Evolutionary conservation across 1,140 invertebrate genomes (phyloP).

Genomic region (Sitobion miscanthi): DNA sequence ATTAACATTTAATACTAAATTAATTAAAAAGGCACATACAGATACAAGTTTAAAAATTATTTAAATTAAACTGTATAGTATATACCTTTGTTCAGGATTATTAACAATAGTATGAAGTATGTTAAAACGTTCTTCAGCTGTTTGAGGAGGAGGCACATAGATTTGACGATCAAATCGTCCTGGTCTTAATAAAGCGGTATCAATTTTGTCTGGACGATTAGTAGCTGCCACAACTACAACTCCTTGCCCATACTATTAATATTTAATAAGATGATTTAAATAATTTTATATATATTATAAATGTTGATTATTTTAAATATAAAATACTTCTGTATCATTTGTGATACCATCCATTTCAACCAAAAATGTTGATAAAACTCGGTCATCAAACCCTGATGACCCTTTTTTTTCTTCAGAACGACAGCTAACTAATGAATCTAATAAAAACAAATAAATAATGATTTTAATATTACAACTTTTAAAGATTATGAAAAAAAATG

Average conservation of each 20-base stretch:
- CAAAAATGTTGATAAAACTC: constrained; percentile 72
- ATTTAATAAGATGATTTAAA: not conserved
- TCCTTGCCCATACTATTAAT: constrained; percentile 57
- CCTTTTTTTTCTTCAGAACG: constrained; percentile 64
- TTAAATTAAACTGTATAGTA: not conserved
- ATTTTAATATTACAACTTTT: not conserved
- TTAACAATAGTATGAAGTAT: constrained; percentile 68
- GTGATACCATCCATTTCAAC: constrained; percentile 76
- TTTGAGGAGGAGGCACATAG: constrained; percentile 77
- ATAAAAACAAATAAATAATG: constrained; percentile 50
- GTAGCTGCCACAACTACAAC: constrained; percentile 78
- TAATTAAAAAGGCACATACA: not conserved
- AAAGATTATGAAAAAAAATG: not conserved
- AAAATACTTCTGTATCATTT: constrained; percentile 58
- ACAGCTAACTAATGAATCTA: constrained; percentile 71
- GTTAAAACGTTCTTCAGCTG: constrained; percentile 68
- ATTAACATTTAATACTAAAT: constrained; percentile 18
- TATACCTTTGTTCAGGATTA: constrained; percentile 47
- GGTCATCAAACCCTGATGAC: constrained; percentile 65
- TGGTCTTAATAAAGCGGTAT: constrained; percentile 77
- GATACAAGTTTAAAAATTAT: not conserved
- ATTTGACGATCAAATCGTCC: constrained; percentile 78
- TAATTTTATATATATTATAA: not conserved
- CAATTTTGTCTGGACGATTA: constrained; percentile 80
- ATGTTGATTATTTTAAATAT: not conserved